Conservation (phyloP, 35 echinoderm and acorn worm species). For the Lytechinus pictus region DNA sequence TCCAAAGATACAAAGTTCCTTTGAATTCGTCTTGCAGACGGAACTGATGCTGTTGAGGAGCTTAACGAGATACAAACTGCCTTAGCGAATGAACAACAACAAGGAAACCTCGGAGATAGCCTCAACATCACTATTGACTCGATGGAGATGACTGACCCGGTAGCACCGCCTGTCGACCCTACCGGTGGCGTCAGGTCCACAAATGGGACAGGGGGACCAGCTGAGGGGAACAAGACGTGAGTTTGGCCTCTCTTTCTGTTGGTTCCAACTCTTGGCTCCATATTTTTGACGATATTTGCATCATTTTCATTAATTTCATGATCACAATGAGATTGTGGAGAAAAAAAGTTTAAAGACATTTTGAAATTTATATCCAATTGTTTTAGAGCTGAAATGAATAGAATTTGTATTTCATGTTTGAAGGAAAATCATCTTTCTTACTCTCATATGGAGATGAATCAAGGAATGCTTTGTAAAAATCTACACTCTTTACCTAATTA, state of each 20-base stretch:
- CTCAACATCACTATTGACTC: constrained; percentile 44
- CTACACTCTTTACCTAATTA: too few species aligned
- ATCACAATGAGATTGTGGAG: too few species aligned
- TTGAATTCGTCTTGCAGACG: neutral
- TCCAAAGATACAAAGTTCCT: neutral
- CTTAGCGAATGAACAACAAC: constrained; percentile 49
- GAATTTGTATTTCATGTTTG: too few species aligned
- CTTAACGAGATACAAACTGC: neutral
- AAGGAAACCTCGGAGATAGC: constrained; percentile 34
- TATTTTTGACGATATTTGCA: too few species aligned
- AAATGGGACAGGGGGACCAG: constrained; percentile 66
- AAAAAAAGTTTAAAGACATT: too few species aligned
- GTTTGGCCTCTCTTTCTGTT: neutral
- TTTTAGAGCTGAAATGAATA: too few species aligned
- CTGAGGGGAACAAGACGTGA: constrained; percentile 58
- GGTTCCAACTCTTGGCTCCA: neutral
- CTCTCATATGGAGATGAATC: too few species aligned
- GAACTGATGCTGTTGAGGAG: neutral
- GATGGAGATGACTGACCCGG: constrained; percentile 68
- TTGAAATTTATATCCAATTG: too few species aligned
- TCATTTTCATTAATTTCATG: too few species aligned
- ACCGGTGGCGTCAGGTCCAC: constrained; percentile 74
- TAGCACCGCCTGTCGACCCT: constrained; percentile 57
- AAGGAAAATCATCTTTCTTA: too few species aligned
- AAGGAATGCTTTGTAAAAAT: too few species aligned